These are phyloP conservation scores for Astyanax mexicanus DNA, from an alignment of 2,797 vertebrate species.

Conservation along the genomic window DNA sequence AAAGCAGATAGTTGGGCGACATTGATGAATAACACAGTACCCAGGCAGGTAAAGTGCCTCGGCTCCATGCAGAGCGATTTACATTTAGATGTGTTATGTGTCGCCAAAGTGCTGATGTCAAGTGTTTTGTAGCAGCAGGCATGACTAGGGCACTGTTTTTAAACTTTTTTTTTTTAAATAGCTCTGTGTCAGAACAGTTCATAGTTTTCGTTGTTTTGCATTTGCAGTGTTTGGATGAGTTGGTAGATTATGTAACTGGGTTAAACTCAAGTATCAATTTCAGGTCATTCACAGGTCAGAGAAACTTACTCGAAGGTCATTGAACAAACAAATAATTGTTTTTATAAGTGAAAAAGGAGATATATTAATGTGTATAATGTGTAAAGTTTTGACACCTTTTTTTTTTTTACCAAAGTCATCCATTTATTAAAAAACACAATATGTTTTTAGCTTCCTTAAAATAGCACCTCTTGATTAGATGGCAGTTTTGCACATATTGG, in stretches of 20 bases:
- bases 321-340: too few species aligned
- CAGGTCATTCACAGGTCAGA: not conserved
- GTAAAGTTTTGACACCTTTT: too few species aligned
- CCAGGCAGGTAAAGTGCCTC: not conserved
- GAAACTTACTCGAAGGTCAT: too few species aligned
- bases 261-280: not conserved
- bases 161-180: not conserved
- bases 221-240: not conserved
- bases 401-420: too few species aligned
- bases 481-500: too few species aligned
- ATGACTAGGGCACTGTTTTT: conserved; percentile 1
- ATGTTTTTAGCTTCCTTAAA: too few species aligned
- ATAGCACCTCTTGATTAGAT: too few species aligned
- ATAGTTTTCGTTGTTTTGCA: not conserved
- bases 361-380: too few species aligned
- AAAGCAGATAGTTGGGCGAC: not conserved
- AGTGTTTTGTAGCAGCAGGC: conserved; percentile 9
- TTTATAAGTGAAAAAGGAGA: too few species aligned
- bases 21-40: conserved; percentile 13
- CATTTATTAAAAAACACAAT: too few species aligned
- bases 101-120: conserved; percentile 23
- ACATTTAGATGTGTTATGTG: conserved; percentile 25
- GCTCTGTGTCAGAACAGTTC: not conserved
- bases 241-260: not conserved
- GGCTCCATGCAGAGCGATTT: conserved; percentile 10